phyloP scores from a whole-genome alignment of 2,888 invertebrate genomes.

The Caenorhabditis japonica region DNA sequence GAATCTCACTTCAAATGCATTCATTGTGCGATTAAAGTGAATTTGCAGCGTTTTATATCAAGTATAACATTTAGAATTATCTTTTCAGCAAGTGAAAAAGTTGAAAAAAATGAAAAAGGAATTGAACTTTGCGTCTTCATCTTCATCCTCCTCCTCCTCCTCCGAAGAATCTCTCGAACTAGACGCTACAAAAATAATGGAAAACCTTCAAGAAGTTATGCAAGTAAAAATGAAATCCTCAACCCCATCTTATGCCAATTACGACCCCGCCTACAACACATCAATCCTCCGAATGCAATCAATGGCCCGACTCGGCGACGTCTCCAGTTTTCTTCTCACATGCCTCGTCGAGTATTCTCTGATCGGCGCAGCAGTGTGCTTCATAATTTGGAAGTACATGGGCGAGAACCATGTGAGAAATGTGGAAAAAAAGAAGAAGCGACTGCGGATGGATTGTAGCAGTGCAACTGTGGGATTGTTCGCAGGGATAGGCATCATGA shows the following conservation, averaged over 20 bases:
- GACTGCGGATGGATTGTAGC: slow-evolving; percentile 74
- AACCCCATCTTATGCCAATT: background rate
- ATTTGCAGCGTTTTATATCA: too few relatives aligned
- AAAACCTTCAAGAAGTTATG: slow-evolving; percentile 9
- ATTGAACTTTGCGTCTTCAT: slow-evolving; percentile 14
- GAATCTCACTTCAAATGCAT: too few relatives aligned
- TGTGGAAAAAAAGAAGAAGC: slow-evolving; percentile 59
- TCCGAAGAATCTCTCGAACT: slow-evolving; percentile 20
- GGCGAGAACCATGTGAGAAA: slow-evolving; percentile 46
- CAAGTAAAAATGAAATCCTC: slow-evolving; percentile 6
- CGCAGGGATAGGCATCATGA: slow-evolving; percentile 72
- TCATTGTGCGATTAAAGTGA: too few relatives aligned
- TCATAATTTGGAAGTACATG: slow-evolving; percentile 75
- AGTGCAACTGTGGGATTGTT: slow-evolving; percentile 67
- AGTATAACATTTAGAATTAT: too few relatives aligned
- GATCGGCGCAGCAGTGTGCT: slow-evolving; percentile 75
- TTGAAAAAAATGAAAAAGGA: slow-evolving; percentile 37
- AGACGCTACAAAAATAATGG: slow-evolving; percentile 12
- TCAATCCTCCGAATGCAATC: slow-evolving; percentile 30
- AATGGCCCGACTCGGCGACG: slow-evolving; percentile 69
- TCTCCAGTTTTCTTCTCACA: slow-evolving; percentile 73
- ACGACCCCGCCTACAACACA: background rate
- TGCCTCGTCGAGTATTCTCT: slow-evolving; percentile 74
- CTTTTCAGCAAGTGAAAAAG: slow-evolving; percentile 40
- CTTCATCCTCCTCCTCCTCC: slow-evolving; percentile 29